Evolutionary conservation across 1,140 invertebrate genomes (phyloP).

Genomic region (Lucilia cuprina): DNA sequence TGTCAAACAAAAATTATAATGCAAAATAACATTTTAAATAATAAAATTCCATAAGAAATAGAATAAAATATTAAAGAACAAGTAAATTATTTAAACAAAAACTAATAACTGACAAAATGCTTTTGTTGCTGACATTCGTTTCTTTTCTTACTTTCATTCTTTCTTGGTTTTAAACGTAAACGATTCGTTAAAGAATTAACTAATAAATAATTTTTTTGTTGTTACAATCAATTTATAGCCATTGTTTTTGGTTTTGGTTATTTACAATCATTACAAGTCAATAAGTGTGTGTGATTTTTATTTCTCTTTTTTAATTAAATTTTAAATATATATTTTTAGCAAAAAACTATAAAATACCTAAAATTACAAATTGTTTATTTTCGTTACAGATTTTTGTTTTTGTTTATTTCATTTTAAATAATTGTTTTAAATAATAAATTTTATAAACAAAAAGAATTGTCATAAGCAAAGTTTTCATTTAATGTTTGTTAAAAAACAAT

Average conservation of each 20-base stretch:
- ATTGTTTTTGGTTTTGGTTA: no score
- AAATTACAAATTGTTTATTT: conserved; percentile 23
- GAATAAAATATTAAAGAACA: conserved; percentile 8
- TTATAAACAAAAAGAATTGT: conserved; percentile 23
- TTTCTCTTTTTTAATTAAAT: no score
- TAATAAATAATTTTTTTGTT: no score
- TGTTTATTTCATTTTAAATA: conserved; percentile 8
- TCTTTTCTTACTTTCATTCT: neutral
- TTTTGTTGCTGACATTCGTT: conserved; percentile 59
- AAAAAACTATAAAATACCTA: neutral
- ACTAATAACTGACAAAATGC: conserved; percentile 64
- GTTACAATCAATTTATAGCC: no score
- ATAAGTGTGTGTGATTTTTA: no score
- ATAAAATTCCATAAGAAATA: neutral
- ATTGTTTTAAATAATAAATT: neutral
- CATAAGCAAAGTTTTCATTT: conserved; percentile 17
- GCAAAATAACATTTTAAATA: neutral
- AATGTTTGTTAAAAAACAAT: conserved; percentile 18
- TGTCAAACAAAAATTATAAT: conserved; percentile 3
- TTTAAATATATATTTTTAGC: no score
- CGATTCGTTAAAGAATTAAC: no score
- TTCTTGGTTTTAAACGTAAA: no score
- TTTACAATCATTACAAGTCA: no score
- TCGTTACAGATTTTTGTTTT: neutral
- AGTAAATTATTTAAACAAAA: conserved; percentile 40